phyloP scores from a whole-genome alignment of 1,140 invertebrate genomes.

The Drosophila bocqueti region DNA sequence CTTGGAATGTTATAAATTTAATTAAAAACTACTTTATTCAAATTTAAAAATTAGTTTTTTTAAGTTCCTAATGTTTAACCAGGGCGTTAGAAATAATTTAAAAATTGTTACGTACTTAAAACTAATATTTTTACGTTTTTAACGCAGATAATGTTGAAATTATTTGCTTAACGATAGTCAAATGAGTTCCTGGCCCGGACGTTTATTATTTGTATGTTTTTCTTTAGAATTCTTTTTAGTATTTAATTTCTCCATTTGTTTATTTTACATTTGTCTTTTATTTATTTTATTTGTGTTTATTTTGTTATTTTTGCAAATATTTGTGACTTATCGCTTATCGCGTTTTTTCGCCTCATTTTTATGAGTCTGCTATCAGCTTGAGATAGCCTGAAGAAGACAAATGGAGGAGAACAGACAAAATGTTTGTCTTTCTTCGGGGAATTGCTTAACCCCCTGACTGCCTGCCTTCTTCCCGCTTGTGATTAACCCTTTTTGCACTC shows the following conservation, averaged over 20 bases:
- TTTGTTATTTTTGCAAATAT: conserved; percentile 39
- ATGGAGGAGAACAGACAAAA: conserved; percentile 5
- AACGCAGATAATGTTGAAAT: neutral
- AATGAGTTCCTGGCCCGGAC: neutral
- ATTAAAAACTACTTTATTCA: neutral
- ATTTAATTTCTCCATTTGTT: conserved; percentile 11
- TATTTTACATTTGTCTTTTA: conserved; percentile 12
- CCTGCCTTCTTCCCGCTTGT: neutral
- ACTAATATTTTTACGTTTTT: neutral
- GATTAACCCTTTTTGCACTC: conserved; percentile 11
- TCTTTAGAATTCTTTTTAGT: conserved; percentile 10
- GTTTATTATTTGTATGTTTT: conserved; percentile 26
- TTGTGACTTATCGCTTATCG: conserved; percentile 9
- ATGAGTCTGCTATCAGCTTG: neutral
- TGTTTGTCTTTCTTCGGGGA: conserved; percentile 13
- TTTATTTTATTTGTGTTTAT: conserved; percentile 11
- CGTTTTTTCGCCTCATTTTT: conserved; percentile 22
- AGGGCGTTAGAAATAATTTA: too few species aligned
- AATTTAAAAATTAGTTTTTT: neutral
- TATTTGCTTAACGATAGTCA: conserved; percentile 18
- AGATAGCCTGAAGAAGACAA: conserved; percentile 8
- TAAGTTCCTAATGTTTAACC: too few species aligned
- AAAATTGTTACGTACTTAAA: neutral
- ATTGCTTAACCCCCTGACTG: neutral
- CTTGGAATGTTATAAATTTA: neutral